Percentiles rank a stretch among this genome's conserved stretches.
These are phyloP conservation scores for Drosophila miranda DNA, from an alignment of 1,140 invertebrate species.

Conservation along the genomic window DNA sequence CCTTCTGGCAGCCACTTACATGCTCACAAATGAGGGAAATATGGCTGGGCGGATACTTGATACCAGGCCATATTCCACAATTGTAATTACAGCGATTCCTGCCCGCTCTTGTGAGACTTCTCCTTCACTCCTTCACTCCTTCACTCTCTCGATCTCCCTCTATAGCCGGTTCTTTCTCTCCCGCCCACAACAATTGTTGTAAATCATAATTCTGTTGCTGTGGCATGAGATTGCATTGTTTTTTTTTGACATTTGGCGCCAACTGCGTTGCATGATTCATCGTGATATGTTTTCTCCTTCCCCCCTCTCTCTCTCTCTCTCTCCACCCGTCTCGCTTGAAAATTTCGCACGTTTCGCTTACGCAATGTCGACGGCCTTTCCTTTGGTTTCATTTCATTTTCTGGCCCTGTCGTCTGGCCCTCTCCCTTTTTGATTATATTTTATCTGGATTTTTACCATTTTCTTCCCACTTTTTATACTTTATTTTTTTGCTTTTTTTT, in stretches of 20 bases:
- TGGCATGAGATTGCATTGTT: conserved; percentile 61
- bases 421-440: conserved; percentile 36
- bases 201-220: conserved; percentile 64
- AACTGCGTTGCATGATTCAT: conserved; percentile 76
- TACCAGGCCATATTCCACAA: conserved; percentile 28
- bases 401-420: conserved; percentile 14
- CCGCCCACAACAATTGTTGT: conserved; percentile 39
- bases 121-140: conserved; percentile 1
- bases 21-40: conserved; percentile 38
- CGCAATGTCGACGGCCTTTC: conserved; percentile 54
- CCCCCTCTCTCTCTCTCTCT: conserved; percentile 14
- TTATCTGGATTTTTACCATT: no score
- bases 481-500: no score
- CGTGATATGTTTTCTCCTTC: conserved; percentile 43
- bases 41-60: conserved; percentile 44
- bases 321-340: conserved; percentile 3
- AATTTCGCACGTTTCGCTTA: conserved; percentile 61
- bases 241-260: conserved; percentile 73
- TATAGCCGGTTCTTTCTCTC: not conserved
- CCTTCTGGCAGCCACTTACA: conserved; percentile 19
- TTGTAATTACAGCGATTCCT: conserved; percentile 68
- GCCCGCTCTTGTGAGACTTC: conserved; percentile 13
- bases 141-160: no score
- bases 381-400: conserved; percentile 2
- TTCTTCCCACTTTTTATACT: no score